Base-by-base conservation (phyloP, 2,797 vertebrate species). In the Carduelis carduelis region DNA sequence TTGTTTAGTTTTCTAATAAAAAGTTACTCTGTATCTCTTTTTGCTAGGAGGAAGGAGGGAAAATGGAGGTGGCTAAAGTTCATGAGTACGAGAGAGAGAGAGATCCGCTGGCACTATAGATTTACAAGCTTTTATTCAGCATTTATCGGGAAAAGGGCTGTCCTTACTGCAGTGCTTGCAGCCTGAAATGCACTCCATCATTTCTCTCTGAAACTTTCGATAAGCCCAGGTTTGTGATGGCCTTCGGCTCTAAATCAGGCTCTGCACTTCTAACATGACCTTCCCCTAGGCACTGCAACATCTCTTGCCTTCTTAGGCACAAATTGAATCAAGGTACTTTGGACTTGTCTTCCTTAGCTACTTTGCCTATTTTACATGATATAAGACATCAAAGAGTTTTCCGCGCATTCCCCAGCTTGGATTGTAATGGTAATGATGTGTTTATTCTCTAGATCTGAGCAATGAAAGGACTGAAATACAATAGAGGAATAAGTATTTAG, bases 191-290 rank as follows among this genome's bases (percentile, higher is more conserved):
- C 64, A 90, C 55, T 94, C 66, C 52, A 66, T 97, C 93, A 96
- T 97, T 96, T 94, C 83, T 96, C 93, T 94, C 96, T 83, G 95
- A 97, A 95, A 76, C 32, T 90, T 34, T n/a, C 8, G 49, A 69
- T 95, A 92, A 95, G 70, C 97, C 97, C 97, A 98, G 97, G 98
- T 98, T 95, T 98, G 98, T 97, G 96, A 98, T 92, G 81, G 75
- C 91, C 96, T 93, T 96, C 59, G 96, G 97, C 91, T 86, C 77
- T 97, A 97, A 97, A 91, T 98, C 97, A 98, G 96, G 86, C 76
- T 83, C 91, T 95, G 95, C 70, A 97, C 90, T 93, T 97, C 92
- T 95, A 97, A 93, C 90, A 89, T 83, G 97, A 98, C 98, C 97
- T 98, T 96, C 98, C 98, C 97, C 57, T 35, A 82, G 96, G 98